A percentile compares a stretch with the other conserved stretches of the same genome.
Conservation (phyloP, 2,113 vertebrate species). For the Austrofundulus limnaeus region DNA sequence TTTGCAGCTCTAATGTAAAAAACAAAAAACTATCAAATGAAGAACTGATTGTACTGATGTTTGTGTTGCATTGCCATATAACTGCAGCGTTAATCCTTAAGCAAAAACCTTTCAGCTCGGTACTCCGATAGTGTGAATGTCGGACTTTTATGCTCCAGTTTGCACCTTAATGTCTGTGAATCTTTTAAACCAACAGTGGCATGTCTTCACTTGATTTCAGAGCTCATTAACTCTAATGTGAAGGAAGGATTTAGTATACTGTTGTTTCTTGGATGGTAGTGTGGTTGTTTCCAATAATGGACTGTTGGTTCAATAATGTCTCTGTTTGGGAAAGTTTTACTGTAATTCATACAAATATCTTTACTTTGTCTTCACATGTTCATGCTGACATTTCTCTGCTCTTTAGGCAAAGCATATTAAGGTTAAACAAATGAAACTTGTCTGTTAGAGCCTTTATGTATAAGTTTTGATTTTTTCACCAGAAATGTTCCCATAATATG, state of each 20-base stretch:
- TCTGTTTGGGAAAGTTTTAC: conserved; percentile 5
- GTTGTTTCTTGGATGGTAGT: conserved; percentile 34
- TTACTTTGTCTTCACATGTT: conserved; percentile 10
- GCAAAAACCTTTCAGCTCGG: conserved; percentile 32
- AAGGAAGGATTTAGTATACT: conserved; percentile 32
- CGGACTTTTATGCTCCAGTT: conserved; percentile 34
- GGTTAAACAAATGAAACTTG: conserved; percentile 10
- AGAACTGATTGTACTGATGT: conserved; percentile 60
- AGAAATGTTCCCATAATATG: conserved; percentile 41
- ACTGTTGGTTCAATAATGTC: too few species aligned
- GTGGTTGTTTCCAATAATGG: conserved; percentile 26
- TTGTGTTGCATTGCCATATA: conserved; percentile 36
- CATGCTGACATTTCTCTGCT: conserved; percentile 11
- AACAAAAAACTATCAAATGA: conserved; percentile 27
- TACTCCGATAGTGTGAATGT: conserved; percentile 53
- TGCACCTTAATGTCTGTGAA: conserved; percentile 53
- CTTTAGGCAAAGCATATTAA: conserved; percentile 9
- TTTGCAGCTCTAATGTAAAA: conserved; percentile 33
- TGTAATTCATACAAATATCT: not conserved
- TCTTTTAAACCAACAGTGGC: conserved; percentile 22
- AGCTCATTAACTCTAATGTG: conserved; percentile 34
- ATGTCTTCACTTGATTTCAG: conserved; percentile 28
- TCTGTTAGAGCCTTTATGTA: conserved; percentile 18
- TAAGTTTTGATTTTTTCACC: conserved; percentile 2
- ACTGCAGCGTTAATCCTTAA: conserved; percentile 39